These are phyloP conservation scores for Labroides dimidiatus DNA, from an alignment of 2,797 vertebrate species.

Conservation along the genomic window DNA sequence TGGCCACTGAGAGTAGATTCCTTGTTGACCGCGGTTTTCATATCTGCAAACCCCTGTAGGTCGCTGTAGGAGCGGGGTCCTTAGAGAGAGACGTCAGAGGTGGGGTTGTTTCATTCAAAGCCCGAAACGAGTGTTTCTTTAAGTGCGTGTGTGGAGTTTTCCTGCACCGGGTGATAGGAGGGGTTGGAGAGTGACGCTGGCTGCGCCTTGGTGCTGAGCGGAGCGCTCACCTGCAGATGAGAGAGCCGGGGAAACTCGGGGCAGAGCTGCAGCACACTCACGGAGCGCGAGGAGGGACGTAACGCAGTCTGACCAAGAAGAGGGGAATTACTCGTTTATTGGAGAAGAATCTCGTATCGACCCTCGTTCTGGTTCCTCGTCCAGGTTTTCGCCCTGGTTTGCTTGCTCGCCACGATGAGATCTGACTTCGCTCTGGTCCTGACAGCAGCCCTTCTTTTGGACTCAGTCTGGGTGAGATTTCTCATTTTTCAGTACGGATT, in stretches of 20 bases:
- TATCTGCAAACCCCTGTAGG: constrained; percentile 1
- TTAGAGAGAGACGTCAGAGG: constrained; percentile 23
- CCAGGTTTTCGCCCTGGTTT: constrained; percentile 67
- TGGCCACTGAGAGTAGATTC: not conserved
- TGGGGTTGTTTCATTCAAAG: constrained; percentile 30
- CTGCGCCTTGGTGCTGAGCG: constrained; percentile 86
- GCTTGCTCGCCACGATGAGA: constrained; percentile 79
- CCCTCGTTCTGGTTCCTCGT: constrained; percentile 48
- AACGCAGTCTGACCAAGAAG: constrained; percentile 38
- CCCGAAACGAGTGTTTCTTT: constrained; percentile 81
- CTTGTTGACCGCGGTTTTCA: constrained; percentile 5
- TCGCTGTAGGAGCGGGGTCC: constrained; percentile 7
- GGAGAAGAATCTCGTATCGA: constrained; percentile 57
- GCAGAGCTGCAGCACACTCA: constrained; percentile 73
- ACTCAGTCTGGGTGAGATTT: constrained; percentile 80
- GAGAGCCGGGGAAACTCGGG: constrained; percentile 80
- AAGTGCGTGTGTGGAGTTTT: constrained; percentile 82
- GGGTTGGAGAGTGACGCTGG: constrained; percentile 83
- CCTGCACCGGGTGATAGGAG: constrained; percentile 80
- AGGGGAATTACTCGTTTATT: constrained; percentile 39
- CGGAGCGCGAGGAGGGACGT: constrained; percentile 63
- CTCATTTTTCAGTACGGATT: constrained; percentile 4
- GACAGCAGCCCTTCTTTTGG: constrained; percentile 77
- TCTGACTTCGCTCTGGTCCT: constrained; percentile 79
- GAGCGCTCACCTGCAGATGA: constrained; percentile 91